Conservation (phyloP, 2,888 invertebrate species). For the Ectemnius lituratus region DNA sequence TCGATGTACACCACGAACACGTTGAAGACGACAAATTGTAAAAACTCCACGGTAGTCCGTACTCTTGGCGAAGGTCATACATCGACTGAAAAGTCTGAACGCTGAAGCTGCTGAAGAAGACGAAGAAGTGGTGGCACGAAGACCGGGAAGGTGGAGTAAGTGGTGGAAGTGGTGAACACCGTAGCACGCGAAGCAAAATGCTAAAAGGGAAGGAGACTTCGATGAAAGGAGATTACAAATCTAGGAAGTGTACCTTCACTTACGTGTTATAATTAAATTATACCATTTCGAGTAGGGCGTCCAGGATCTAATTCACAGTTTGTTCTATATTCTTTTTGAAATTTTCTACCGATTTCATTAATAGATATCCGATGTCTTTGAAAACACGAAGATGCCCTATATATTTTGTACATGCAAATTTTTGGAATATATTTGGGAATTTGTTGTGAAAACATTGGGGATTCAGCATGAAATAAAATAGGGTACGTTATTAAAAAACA, state of each 20-base stretch:
- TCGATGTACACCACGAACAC: constrained; percentile 21
- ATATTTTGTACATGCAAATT: too few relatives aligned
- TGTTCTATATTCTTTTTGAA: too few relatives aligned
- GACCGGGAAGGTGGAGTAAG: constrained; percentile 47
- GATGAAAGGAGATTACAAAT: constrained; percentile 13
- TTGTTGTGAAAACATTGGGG: too few relatives aligned
- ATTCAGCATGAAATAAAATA: too few relatives aligned
- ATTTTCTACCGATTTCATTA: too few relatives aligned
- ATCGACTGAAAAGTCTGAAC: constrained; percentile 52
- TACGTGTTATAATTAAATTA: too few relatives aligned
- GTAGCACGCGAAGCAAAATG: constrained; percentile 21
- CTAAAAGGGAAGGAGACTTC: constrained; percentile 39
- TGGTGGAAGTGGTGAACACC: constrained; percentile 17
- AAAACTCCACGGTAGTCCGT: constrained; percentile 38
- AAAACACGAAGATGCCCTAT: too few relatives aligned
- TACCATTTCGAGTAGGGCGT: too few relatives aligned
- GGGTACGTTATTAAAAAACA: too few relatives aligned
- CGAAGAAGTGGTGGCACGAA: constrained; percentile 36
- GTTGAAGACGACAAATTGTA: constrained; percentile 19
- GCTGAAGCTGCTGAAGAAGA: constrained; percentile 51
- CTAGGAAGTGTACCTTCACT: constrained; percentile 27
- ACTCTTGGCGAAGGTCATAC: constrained; percentile 55
- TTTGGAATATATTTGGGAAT: too few relatives aligned
- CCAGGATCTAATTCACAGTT: too few relatives aligned
- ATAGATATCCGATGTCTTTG: too few relatives aligned